These are phyloP conservation scores for Ceratitis capitata DNA, from an alignment of 1,140 invertebrate genomes.

Conservation along the genomic window DNA sequence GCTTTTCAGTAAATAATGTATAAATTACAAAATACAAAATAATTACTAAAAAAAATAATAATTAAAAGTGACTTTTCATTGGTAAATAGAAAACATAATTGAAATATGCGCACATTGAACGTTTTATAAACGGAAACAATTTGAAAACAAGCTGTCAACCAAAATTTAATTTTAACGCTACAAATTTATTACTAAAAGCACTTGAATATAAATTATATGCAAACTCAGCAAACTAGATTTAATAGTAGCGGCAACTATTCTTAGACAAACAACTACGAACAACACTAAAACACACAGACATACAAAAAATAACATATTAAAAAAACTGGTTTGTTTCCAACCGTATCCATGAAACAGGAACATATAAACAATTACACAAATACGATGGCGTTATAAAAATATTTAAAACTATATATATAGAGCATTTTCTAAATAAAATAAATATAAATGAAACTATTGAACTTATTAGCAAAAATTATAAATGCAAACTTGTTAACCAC, in stretches of 20 bases:
- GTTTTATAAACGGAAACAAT: neutral
- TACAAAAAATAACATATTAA: neutral
- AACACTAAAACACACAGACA: neutral
- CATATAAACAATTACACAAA: neutral
- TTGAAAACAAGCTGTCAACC: neutral
- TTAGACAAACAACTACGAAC: neutral
- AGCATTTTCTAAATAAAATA: neutral
- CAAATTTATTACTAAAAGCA: neutral
- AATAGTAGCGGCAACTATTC: neutral
- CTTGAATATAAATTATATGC: neutral
- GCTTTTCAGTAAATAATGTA: neutral
- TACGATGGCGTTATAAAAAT: neutral
- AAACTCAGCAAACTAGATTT: neutral
- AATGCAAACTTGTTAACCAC: neutral
- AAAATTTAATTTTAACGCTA: neutral
- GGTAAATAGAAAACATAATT: neutral
- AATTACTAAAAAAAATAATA: neutral
- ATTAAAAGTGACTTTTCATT: neutral
- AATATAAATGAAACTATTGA: neutral
- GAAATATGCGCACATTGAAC: neutral
- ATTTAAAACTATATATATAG: neutral
- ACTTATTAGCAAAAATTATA: neutral
- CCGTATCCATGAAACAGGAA: neutral
- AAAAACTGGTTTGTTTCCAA: slow-evolving; percentile 3
- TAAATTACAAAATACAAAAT: neutral